Evolutionary conservation across 2,888 invertebrate species (phyloP), one percentile per base, ranked within the genome.

Genomic region (Seladonia tumulorum): DNA sequence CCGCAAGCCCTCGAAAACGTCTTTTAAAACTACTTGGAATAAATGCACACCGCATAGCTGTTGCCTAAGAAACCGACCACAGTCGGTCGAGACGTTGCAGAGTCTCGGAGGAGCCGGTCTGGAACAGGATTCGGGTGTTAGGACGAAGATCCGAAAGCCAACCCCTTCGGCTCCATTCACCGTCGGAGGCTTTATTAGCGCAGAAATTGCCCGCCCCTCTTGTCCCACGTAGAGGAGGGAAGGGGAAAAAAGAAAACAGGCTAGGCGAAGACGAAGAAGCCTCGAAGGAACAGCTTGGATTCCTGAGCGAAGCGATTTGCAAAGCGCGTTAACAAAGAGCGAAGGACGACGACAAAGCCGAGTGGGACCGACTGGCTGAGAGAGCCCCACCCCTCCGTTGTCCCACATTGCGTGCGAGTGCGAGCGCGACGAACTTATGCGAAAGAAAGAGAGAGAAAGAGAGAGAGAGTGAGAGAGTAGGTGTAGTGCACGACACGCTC

Each of bases 251-350:
- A 70, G 49, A 66, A 29, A 35, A 35, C 66, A 66, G 18, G 18
- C 35, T 29, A 5, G 14, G n/a, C 45, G 45, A 39, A 60, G 60
- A 60, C 10, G 45, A 70, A 70, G 70, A 77, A 78, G 39, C 66
- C 66, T 25, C 76, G 35, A 25, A 72, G 76, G 72, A 57, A 39
- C 66, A 45, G 72, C 60, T 73, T 60, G 79, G 66, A 79, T 74
- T 79, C 73, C 73, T 49, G 79, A 68, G 18, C 63, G 60, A 78
- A 29, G 45, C 71, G 85, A 83, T 85, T 85, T 82, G 72, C 85
- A 76, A 78, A 76, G 75, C 85, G 71, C 57, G 79, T 85, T 83
- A 85, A 85, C 85, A 85, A 85, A 85, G 85, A 76, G 70, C 78
- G n/a, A 70, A 49, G 70, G 83, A 66, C 66, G 45, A 76, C 79